phyloP scores from a whole-genome alignment of 1,140 invertebrate species.

The Gryllus bimaculatus region DNA sequence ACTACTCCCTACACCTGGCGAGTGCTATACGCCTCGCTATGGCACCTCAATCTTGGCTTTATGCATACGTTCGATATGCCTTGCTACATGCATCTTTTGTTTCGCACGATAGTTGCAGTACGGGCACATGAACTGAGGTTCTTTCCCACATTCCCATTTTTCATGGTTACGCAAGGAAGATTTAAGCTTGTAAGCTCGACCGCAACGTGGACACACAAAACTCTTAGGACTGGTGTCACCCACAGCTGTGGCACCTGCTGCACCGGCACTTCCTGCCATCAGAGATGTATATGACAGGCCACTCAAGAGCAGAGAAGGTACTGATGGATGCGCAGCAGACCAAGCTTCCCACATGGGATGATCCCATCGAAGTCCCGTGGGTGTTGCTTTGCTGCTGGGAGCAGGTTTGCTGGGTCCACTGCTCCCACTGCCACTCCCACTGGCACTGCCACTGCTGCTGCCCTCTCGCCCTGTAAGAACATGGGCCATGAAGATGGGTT shows the following conservation, averaged over 20 bases:
- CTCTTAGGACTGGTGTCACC: conserved; percentile 21
- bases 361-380: background rate
- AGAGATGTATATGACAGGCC: background rate
- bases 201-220: conserved; percentile 65
- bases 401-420: background rate
- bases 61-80: conserved; percentile 80
- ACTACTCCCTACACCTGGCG: too few relatives aligned
- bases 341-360: conserved; percentile 8
- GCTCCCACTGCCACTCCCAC: background rate
- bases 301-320: conserved; percentile 8
- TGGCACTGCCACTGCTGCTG: background rate
- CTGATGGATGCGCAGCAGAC: conserved; percentile 11
- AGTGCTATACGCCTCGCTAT: background rate
- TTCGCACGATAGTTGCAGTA: conserved; percentile 73
- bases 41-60: conserved; percentile 41
- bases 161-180: conserved; percentile 75
- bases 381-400: background rate
- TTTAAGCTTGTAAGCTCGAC: conserved; percentile 72
- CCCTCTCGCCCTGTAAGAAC: background rate
- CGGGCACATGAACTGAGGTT: conserved; percentile 71
- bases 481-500: too few relatives aligned
- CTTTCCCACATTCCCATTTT: conserved; percentile 80
- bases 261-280: background rate
- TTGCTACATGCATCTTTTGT: conserved; percentile 76
- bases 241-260: background rate